Base-by-base conservation (phyloP, 1,140 invertebrate species). In the Drosophila mojavensis region DNA sequence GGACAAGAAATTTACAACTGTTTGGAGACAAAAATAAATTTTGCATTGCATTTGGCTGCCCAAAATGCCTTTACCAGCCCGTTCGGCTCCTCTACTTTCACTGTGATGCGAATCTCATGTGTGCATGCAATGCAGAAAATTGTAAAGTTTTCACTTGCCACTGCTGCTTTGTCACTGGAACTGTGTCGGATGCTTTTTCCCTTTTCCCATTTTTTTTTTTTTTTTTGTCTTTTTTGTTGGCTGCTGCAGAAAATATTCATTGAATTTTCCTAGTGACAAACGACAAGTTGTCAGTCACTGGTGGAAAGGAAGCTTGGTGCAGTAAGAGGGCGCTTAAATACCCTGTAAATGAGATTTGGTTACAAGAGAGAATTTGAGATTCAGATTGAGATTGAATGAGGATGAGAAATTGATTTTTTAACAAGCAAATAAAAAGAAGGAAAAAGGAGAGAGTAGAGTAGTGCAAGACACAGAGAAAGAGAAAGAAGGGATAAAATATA, bases 221-320 rank as follows among this genome's bases (percentile, higher is more conserved):
- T 63, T 41, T 5, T 17, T 13, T n/a, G n/a, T n/a, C n/a, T 41
- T 33, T 62, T 74, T 39, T 33, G 6, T 33, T 24, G 28, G 56
- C 28, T 69, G 43, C 43, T 63, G 43, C 73, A 50, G 79, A 67
- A 86, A 86, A 86, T 86, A 86, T 86, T 86, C 82, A 88, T 82
- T 86, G 83, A 88, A 86, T 86, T 88, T 88, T 88, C 53, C 54
- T 74, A 88, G 84, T 83, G 81, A 88, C 84, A 80, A 83, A 80
- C 76, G 84, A 77, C 77, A 77, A 69, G 54, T 71, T 83, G 80
- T 89, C 83, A 74, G 66, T 83, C 73, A 78, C 66, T 33, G 28
- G 1, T 9, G 30, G 17, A 17, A 17, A 36, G 9, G 15, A 4
- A 33, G 26, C n/a, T 17, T 4, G 4, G 1, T 26, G 26, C 1